Evolutionary conservation across 2,113 vertebrate species (phyloP).

Genomic region (Melanerpes formicivorus): DNA sequence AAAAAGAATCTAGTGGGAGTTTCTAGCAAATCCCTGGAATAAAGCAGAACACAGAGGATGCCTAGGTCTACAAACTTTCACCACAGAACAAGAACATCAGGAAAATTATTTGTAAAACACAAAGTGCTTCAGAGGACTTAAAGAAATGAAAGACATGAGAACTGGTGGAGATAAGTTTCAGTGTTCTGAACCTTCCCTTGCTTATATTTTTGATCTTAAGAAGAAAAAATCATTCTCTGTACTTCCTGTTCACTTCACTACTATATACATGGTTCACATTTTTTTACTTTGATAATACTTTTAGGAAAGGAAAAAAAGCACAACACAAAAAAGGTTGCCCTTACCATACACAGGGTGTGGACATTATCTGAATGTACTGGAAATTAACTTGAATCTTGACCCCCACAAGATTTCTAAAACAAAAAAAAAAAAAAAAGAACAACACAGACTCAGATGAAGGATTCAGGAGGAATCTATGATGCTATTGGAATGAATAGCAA

Average conservation of each 20-base stretch:
- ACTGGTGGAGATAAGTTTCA: neutral
- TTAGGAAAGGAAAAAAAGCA: neutral
- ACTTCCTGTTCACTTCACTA: neutral
- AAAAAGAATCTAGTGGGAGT: neutral
- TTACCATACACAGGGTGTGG: neutral
- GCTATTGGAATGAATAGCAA: neutral
- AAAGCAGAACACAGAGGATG: neutral
- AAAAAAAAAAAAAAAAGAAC: neutral
- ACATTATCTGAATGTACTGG: neutral
- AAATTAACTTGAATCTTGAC: neutral
- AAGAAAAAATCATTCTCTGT: neutral
- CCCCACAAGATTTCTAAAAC: neutral
- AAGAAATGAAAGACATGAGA: neutral
- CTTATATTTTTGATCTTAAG: neutral
- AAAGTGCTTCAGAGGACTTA: neutral
- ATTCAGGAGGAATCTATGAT: neutral
- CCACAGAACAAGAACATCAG: neutral
- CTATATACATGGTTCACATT: too few species aligned
- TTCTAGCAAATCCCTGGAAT: neutral
- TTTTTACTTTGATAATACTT: neutral
- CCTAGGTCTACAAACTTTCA: neutral
- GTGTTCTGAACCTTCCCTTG: neutral
- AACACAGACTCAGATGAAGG: neutral
- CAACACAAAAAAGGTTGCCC: neutral
- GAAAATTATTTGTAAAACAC: neutral